Evolutionary conservation across 2,797 vertebrate genomes (phyloP).

Genomic region (Petrocephalus schoutedeni): DNA sequence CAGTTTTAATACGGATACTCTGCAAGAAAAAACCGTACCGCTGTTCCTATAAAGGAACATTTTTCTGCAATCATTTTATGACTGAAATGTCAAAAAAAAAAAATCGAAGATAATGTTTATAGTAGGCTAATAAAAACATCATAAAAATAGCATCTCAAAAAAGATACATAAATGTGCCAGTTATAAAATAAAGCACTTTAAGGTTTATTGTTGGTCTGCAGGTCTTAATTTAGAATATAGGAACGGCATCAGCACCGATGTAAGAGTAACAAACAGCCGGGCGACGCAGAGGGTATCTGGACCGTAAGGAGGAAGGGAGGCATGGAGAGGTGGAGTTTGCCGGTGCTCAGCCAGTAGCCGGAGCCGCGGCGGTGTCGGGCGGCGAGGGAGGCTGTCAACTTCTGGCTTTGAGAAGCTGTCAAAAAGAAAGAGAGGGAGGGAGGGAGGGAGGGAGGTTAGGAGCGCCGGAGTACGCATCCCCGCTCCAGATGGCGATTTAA

Average conservation of each 20-base stretch:
- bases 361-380: conserved; percentile 35
- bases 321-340: conserved; percentile 27
- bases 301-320: background rate
- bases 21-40: background rate
- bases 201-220: background rate
- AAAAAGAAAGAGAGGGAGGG: conserved; percentile 34
- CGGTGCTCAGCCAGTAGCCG: conserved; percentile 28
- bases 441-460: conserved; percentile 48
- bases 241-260: background rate
- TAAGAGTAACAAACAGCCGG: background rate
- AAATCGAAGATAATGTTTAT: background rate
- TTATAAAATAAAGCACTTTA: background rate
- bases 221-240: background rate
- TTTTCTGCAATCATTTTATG: background rate
- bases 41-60: background rate
- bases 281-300: background rate
- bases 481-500: conserved; percentile 77
- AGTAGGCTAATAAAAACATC: background rate
- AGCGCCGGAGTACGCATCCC: conserved; percentile 44
- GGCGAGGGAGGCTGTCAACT: conserved; percentile 43
- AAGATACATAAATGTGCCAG: background rate
- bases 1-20: background rate
- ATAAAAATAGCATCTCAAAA: background rate
- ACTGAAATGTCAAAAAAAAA: background rate
- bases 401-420: conserved; percentile 42